phyloP scores from a whole-genome alignment of 2,888 invertebrate species.

The Lithophane ornitopus region DNA sequence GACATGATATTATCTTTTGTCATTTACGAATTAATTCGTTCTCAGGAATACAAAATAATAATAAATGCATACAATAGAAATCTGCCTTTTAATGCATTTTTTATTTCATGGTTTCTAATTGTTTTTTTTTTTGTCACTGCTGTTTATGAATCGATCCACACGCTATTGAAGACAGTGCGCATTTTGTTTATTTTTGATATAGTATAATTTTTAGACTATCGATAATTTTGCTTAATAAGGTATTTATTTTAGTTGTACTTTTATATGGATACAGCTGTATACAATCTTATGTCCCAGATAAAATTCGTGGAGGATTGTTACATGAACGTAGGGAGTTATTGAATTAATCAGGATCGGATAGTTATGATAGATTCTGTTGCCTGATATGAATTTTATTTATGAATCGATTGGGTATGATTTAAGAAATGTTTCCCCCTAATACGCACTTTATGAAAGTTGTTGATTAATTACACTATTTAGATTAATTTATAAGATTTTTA shows the following conservation, averaged over 20 bases:
- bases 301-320: conserved; percentile 71
- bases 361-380: conserved; percentile 68
- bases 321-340: conserved; percentile 61
- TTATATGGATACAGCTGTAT: conserved; percentile 90
- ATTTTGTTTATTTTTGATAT: conserved; percentile 82
- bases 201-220: conserved; percentile 84
- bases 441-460: conserved; percentile 80
- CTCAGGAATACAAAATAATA: conserved; percentile 75
- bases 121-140: conserved; percentile 69
- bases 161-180: conserved; percentile 78
- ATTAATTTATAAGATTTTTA: conserved; percentile 80
- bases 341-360: conserved; percentile 65
- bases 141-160: conserved; percentile 66
- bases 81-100: conserved; percentile 89
- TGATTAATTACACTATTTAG: conserved; percentile 81
- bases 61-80: conserved; percentile 83
- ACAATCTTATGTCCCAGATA: conserved; percentile 79
- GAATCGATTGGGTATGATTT: conserved; percentile 72
- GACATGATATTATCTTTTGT: conserved; percentile 69
- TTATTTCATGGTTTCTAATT: conserved; percentile 75
- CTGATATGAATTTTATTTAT: conserved; percentile 75
- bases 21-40: conserved; percentile 72
- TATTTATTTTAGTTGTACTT: conserved; percentile 90
- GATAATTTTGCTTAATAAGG: conserved; percentile 88
- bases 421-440: conserved; percentile 75